A percentile compares a stretch with the other conserved stretches of the same genome.
These are phyloP conservation scores for Oxyteleia sp. DNA, from an alignment of 2,888 invertebrate genomes.

Conservation along the genomic window DNA sequence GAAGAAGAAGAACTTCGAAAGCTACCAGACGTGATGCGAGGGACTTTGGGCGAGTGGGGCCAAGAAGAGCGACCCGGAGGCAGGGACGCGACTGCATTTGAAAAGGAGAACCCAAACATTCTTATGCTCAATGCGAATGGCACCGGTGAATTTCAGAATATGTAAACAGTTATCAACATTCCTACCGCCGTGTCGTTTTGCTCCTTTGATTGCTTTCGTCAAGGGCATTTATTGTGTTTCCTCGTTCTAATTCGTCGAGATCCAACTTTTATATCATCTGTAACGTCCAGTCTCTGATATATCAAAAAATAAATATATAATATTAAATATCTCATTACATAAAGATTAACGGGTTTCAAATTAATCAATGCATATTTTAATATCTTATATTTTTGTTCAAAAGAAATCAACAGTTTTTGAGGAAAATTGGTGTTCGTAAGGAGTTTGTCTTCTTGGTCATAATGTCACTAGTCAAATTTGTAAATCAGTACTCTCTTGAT, in stretches of 20 bases:
- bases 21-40: slow-evolving; percentile 92
- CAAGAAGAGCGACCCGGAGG: slow-evolving; percentile 90
- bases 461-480: slow-evolving; percentile 1
- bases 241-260: background rate
- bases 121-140: slow-evolving; percentile 90
- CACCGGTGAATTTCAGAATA: slow-evolving; percentile 92
- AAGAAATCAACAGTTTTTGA: too few species aligned
- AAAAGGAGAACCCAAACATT: slow-evolving; percentile 93
- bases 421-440: too few species aligned
- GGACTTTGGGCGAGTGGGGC: slow-evolving; percentile 92
- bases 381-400: too few species aligned
- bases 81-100: slow-evolving; percentile 92
- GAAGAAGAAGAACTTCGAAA: slow-evolving; percentile 91
- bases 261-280: too few species aligned
- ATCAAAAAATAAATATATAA: too few species aligned
- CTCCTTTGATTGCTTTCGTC: background rate
- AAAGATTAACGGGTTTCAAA: too few species aligned
- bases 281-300: too few species aligned
- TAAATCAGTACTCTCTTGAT: too few species aligned
- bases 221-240: background rate
- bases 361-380: too few species aligned
- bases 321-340: too few species aligned
- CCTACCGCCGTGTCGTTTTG: background rate
- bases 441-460: too few species aligned
- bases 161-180: slow-evolving; percentile 87